Base-by-base conservation (phyloP, 2,888 invertebrate genomes). In the Drosophila buzzatii region DNA sequence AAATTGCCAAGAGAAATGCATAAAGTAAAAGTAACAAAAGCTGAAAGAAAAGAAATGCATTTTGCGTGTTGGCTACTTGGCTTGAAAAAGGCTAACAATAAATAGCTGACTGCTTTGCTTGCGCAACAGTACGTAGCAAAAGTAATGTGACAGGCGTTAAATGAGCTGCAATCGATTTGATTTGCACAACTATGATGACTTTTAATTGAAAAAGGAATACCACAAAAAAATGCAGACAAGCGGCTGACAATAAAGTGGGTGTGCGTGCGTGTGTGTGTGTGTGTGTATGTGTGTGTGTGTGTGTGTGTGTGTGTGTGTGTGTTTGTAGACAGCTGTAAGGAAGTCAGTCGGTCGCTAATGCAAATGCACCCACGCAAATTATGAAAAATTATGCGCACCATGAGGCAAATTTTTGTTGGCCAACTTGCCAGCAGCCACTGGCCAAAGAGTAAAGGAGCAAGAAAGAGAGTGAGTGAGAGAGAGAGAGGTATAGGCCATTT, bases 141-240 rank as follows among this genome's bases (percentile, higher is more conserved):
- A 85, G 87, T 83, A 90, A 90, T 89, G 89, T 69, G 90, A 90
- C 87, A 87, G 79, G 82, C 88, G 90, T 86, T 89, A 85, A 85
- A 89, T 90, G 74, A 70, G 68, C 72, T 49, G 79, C 77, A 90
- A 85, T 90, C 89, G 90, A 85, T 85, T 85, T 85, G 85, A 85
- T 85, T 85, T 83, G 90, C 84, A 74, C 81, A 51, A 81, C 87
- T 70, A 45, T 73, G 88, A 85, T 85, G 77, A 76, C 73, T 82
- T 51, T 78, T 91, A 86, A 91, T 90, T 91, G 91, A 86, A 90
- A 91, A 45, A 14, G 3, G 20, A 3, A 39, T 0, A 10, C 23
- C 23, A 12, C 51, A 89, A 65, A 44, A 49, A 49, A 0, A 49
- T 3, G 18, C 63, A 49, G 67, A 63, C 37, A 16, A 16, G 47